A percentile compares a stretch with the other conserved stretches of the same genome.
Conservation (phyloP, 2,113 vertebrate genomes). For the Strix aluco region DNA sequence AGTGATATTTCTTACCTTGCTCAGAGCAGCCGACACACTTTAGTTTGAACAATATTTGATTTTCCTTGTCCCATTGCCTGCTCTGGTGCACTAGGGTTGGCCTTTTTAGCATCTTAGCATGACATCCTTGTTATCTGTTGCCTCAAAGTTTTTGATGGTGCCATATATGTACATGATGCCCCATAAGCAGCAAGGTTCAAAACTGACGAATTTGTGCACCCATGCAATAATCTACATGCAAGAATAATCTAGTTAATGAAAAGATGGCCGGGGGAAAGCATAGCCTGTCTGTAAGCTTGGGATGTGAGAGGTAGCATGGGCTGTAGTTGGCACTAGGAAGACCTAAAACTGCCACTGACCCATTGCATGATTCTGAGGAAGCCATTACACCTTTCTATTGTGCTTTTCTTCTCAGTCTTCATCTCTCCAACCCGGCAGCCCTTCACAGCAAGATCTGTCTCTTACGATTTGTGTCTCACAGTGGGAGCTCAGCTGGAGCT, state of each 20-base stretch:
- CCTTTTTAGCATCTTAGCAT: neutral
- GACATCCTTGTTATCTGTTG: neutral
- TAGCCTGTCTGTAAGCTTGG: neutral
- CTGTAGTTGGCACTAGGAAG: neutral
- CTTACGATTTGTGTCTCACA: constrained; percentile 14
- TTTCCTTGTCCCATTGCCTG: neutral
- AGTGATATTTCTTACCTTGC: neutral
- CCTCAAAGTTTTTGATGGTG: neutral
- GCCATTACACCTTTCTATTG: constrained; percentile 33
- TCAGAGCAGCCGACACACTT: neutral
- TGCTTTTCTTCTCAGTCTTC: constrained; percentile 18
- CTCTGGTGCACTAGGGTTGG: neutral
- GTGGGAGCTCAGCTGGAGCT: constrained; percentile 15
- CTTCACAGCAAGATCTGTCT: constrained; percentile 43
- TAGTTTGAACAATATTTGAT: neutral
- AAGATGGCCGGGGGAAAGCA: neutral
- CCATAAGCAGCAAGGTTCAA: neutral
- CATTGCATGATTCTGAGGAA: neutral
- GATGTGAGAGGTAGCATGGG: neutral
- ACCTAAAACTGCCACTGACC: neutral
- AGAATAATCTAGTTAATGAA: neutral
- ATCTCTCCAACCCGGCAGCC: neutral
- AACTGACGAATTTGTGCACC: neutral
- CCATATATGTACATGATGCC: neutral
- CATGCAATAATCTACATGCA: neutral